Evolutionary conservation across 2,797 vertebrate species (phyloP).

Genomic region (Lepus oiostolus): DNA sequence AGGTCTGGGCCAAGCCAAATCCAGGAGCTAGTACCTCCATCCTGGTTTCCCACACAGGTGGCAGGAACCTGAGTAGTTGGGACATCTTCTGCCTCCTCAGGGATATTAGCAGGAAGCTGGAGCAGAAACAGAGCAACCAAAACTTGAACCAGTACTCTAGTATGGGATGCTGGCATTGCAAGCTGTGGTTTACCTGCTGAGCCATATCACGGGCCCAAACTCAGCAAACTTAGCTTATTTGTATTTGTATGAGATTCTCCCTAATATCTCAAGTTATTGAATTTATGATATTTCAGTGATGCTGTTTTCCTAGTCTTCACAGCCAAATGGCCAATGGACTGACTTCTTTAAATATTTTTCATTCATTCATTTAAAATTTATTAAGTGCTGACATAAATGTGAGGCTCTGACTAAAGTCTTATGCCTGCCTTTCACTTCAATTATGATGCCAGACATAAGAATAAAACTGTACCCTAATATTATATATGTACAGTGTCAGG

Average conservation of each 20-base stretch:
- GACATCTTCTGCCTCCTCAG: no score
- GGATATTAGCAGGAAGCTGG: no score
- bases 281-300: neutral
- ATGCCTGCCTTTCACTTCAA: neutral
- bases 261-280: neutral
- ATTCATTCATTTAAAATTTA: neutral
- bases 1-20: no score
- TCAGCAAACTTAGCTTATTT: neutral
- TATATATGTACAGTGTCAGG: neutral
- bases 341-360: conserved; percentile 11
- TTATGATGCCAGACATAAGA: neutral
- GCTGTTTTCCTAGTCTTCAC: neutral
- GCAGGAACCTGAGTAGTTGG: no score
- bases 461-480: neutral
- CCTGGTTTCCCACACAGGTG: no score
- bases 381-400: no score
- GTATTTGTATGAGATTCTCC: neutral
- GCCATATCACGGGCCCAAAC: no score
- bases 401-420: neutral
- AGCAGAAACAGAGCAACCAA: no score
- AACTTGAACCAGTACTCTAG: no score
- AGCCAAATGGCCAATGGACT: neutral
- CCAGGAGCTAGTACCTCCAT: no score
- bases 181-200: no score
- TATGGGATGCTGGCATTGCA: no score